Conservation (phyloP, 2,797 vertebrate species). For the Eulemur albifrons region DNA sequence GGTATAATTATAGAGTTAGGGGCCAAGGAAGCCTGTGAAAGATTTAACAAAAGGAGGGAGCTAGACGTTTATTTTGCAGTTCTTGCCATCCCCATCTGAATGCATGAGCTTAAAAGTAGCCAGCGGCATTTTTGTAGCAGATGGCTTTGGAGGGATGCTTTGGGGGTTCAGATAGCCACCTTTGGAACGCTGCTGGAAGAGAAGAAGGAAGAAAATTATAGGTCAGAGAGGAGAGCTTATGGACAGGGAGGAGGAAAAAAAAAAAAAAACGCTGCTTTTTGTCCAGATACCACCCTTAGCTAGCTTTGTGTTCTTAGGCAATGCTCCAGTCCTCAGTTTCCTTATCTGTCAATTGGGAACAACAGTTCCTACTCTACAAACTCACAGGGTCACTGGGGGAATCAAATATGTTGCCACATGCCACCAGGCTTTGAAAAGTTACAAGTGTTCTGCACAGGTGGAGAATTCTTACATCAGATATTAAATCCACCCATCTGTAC, state of each 20-base stretch:
- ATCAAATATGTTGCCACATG: background rate
- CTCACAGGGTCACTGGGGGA: background rate
- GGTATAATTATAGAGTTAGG: slow-evolving; percentile 78
- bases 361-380: background rate
- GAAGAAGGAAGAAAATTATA: no score
- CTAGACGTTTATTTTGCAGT: background rate
- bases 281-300: background rate
- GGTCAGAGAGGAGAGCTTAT: background rate
- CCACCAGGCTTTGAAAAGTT: background rate
- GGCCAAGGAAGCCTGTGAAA: slow-evolving; percentile 30
- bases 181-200: background rate
- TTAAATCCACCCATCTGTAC: background rate
- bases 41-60: slow-evolving; percentile 13
- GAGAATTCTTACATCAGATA: background rate
- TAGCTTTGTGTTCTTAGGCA: background rate
- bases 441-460: background rate
- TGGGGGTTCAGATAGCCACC: background rate
- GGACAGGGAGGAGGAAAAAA: background rate
- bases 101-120: background rate
- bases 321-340: background rate
- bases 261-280: background rate
- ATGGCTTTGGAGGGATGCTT: background rate
- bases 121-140: background rate
- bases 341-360: background rate
- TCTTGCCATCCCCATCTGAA: background rate